Conservation (phyloP, 2,113 vertebrate genomes). For the Montifringilla adamsi region DNA sequence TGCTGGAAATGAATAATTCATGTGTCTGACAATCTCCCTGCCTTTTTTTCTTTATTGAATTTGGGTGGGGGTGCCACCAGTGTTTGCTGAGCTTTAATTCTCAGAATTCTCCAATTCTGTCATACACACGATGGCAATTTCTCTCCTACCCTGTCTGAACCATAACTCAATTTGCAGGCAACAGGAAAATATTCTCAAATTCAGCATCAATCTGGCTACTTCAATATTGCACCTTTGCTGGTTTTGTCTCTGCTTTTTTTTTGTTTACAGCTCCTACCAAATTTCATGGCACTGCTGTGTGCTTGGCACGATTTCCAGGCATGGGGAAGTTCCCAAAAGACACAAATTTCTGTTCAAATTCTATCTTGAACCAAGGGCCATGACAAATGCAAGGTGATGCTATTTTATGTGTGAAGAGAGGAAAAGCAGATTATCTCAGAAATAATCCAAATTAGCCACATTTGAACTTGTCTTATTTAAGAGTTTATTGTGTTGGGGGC, state of each 20-base stretch:
- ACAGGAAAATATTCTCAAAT: background rate
- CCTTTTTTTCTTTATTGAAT: background rate
- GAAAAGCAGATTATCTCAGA: background rate
- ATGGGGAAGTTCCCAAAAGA: rapidly evolving
- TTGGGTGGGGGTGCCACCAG: background rate
- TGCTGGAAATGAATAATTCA: background rate
- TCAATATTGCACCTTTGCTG: background rate
- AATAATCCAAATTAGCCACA: background rate
- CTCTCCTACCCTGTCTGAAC: background rate
- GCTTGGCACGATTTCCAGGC: background rate
- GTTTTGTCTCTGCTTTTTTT: background rate
- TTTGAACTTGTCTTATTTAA: background rate
- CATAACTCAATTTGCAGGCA: background rate
- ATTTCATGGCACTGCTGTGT: background rate
- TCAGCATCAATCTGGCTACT: background rate
- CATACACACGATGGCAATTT: rapidly evolving
- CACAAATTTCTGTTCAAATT: rapidly evolving
- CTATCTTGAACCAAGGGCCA: background rate
- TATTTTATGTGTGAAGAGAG: background rate
- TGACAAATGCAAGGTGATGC: background rate
- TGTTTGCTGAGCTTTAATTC: background rate
- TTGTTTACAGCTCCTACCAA: background rate
- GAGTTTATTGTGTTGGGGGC: rapidly evolving
- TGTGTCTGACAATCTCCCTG: background rate
- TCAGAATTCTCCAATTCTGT: background rate